Percentiles rank a stretch among this genome's conserved stretches.
These are phyloP conservation scores for Tipula lateralis DNA, from an alignment of 2,888 invertebrate genomes.

Conservation along the genomic window DNA sequence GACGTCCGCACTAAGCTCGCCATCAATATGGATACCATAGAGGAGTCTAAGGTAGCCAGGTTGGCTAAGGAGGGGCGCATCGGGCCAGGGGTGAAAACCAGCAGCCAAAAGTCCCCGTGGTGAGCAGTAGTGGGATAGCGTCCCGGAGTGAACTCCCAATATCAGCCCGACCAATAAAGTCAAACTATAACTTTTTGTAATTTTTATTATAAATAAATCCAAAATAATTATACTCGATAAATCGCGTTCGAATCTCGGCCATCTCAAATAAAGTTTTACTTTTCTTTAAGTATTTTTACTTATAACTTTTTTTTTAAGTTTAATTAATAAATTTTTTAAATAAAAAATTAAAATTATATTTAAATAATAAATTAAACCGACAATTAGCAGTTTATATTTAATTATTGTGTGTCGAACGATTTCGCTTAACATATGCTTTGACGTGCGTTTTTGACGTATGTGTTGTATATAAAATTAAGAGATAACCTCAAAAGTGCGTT, in stretches of 20 bases:
- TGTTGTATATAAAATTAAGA: too few species aligned
- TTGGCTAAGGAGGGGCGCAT: conserved; percentile 91
- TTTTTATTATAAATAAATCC: neutral
- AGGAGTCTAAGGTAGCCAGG: conserved; percentile 25
- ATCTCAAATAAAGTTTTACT: neutral
- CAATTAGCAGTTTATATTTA: too few species aligned
- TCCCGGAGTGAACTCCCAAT: conserved; percentile 88
- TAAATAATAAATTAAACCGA: too few species aligned
- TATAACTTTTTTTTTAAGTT: neutral
- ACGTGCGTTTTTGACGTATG: too few species aligned
- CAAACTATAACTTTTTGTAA: conserved; percentile 65
- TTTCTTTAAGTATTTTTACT: too few species aligned
- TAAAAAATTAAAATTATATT: too few species aligned
- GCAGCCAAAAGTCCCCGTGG: conserved; percentile 99
- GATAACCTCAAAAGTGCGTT: too few species aligned
- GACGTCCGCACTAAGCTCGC: conserved; percentile 25
- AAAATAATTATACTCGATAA: neutral
- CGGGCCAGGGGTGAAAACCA: conserved; percentile 99
- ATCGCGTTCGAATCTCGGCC: neutral
- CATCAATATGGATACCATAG: too few species aligned
- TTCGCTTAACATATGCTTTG: too few species aligned
- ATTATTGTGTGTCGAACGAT: too few species aligned
- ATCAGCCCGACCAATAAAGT: conserved; percentile 78
- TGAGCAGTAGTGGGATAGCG: conserved; percentile 98
- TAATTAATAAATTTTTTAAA: too few species aligned